Conservation (phyloP, 2,888 invertebrate genomes). For the Epirrhoe tristata region DNA sequence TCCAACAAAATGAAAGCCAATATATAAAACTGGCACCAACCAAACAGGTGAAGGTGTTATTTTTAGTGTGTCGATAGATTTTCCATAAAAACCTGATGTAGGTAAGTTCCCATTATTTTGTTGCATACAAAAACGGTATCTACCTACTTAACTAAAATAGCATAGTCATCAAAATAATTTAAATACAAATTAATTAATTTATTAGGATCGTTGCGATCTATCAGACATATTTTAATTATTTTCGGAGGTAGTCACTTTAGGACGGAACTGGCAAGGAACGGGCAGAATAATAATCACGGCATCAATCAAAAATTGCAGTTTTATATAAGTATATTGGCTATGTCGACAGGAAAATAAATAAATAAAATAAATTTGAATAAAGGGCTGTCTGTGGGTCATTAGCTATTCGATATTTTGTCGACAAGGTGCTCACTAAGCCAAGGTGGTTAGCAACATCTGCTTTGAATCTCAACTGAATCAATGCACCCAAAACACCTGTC, state of each 20-base stretch:
- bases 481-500: slow-evolving; percentile 72
- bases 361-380: slow-evolving; percentile 42
- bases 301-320: slow-evolving; percentile 40
- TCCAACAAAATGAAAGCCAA: not conserved
- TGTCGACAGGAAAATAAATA: slow-evolving; percentile 24
- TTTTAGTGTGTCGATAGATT: too few relatives aligned
- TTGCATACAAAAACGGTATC: too few relatives aligned
- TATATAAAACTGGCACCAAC: too few relatives aligned
- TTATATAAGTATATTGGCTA: too few relatives aligned
- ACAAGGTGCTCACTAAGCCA: slow-evolving; percentile 65
- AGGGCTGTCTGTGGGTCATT: slow-evolving; percentile 38
- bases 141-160: too few relatives aligned
- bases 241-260: slow-evolving; percentile 43
- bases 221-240: slow-evolving; percentile 33
- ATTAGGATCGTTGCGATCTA: not conserved
- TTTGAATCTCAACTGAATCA: slow-evolving; percentile 71
- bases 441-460: slow-evolving; percentile 75
- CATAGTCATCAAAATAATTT: not conserved
- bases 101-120: too few relatives aligned
- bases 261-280: slow-evolving; percentile 47
- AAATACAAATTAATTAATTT: too few relatives aligned
- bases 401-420: slow-evolving; percentile 59
- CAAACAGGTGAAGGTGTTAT: too few relatives aligned
- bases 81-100: too few relatives aligned
- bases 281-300: slow-evolving; percentile 54